Base-by-base conservation (phyloP, 1,140 invertebrate species). In the Hylaeus anthracinus region DNA sequence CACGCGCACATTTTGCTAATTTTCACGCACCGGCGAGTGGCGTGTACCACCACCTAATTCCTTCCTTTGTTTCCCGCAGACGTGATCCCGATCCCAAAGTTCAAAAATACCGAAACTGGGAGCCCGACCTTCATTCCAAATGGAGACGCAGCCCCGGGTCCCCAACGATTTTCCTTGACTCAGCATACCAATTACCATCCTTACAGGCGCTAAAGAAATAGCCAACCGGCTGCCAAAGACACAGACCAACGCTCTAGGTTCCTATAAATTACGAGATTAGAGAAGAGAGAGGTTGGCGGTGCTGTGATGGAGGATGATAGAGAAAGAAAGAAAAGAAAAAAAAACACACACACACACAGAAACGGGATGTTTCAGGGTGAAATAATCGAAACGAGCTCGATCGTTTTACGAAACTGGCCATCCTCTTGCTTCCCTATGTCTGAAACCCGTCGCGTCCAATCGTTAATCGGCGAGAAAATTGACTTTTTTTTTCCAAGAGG, bases 131-230 rank as follows among this genome's bases (percentile, higher is more conserved):
- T 92, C 72, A 82, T 91, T 82, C 84, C 90, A 45, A 92, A 91
- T 72, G 90, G 90, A 80, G 92, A 93, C 67, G 90, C 90, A 73
- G 90, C 90, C 66, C 92, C 90, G 69, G 92, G 92, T 91, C 92
- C 92, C 66, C 92, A 93, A 89, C 90, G 92, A 71, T 92, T 92
- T 83, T 93, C 92, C 86, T 72, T 92, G 69, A 89, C 88, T 81
- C 91, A 92, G 82, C 91, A 93, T 77, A 88, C 85, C 65, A 92
- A 92, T 88, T 93, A 91, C 69, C 92, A 93, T 88, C 92, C 92
- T 45, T 93, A 93, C 83, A 90, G 91, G 88, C 91, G 92, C 67
- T 92, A 92, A 84, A 86, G 72, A 82, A 86, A 77, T 37, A 85
- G 55, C 64, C 55, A 65, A 73, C 55, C 12, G 63, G 26, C 41